Base-by-base conservation (phyloP, 2,113 vertebrate genomes). In the Craseonycteris thonglongyai region DNA sequence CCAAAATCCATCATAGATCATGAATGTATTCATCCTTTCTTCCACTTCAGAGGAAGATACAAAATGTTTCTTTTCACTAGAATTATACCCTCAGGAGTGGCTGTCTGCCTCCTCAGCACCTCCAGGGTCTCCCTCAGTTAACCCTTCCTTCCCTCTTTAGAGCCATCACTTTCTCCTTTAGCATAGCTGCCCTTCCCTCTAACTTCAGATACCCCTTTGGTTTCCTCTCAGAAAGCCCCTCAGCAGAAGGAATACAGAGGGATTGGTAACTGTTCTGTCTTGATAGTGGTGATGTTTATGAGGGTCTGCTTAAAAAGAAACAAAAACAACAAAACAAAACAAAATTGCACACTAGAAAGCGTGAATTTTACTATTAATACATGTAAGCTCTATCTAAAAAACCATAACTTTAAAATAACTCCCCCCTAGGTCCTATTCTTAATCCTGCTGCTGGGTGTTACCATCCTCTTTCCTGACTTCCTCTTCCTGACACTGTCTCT, bases 311-410 rank as follows among this genome's bases (percentile, higher is more conserved):
- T 40, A 3, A 51, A 87, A 72, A 78, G n/a, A n/a, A n/a, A n/a
- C n/a, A n/a, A n/a, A n/a, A n/a, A n/a, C n/a, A 76, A 71, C n/a
- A 59, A 87, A 72, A 78, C 49, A 82, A 71, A 28, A 75, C 2
- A 90, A 71, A 84, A 11, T 1, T 40, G 35, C 76, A 72, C 28
- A 49, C 61, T 13, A 33, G n/a, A 45, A 38, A 28, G 15, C 49
- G 26, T 4, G 26, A 12, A 14, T 69, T 47, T 81, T 45, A 56
- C 9, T 6, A 13, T 81, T 45, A 56, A 6, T 6, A 13, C 30
- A 47, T 8, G 2, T 14, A 80, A 59, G 45, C 6, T 33, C 6
- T 33, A 45, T 22, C 59, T 18, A 7, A 49, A 75, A 61, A 75
- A 38, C 19, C 7, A 63, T 2, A 8, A 69, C 47, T 80, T 63